Base-by-base conservation (phyloP, 2,888 invertebrate genomes). In the Apomyelois bistriatella region DNA sequence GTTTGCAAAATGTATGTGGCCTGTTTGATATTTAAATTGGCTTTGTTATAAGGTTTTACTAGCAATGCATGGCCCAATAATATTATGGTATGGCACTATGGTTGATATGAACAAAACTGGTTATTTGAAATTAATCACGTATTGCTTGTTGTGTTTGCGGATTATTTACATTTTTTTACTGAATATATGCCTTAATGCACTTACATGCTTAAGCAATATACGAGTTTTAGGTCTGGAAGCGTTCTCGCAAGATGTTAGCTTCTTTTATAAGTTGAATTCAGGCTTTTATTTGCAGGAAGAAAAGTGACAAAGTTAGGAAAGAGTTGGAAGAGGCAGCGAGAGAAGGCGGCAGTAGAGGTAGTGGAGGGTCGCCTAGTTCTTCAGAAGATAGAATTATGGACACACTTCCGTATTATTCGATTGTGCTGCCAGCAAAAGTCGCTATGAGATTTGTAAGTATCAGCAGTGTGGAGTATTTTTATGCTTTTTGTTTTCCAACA, bases 311-410 rank as follows among this genome's bases (percentile, higher is more conserved):
- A 83, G 92, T 98, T 78, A 95, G 96, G 73, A 95, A 95, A 78
- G 98, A 98, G 71, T 85, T 99, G 47, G 97, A 97, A 83, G 98
- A 98, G 74, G 98, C 98, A 15, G 97, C 96, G 0, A 88, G 92
- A 60, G 95, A 94, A 74, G 95, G 96, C 1, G 78, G 88, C 30
- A 82, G 84, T 58, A 71, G 86, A 43, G 82, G 84, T 64, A 87
- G 84, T 54, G 84, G 82, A 36, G 89, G 76, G 37, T 90, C 79
- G 9, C 84, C 70, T 36, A 79, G 79, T 64, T 79, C 71, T 5
- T 61, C 70, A 37, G 87, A 85, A 50, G 90, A 85, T 48, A 88
- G 81, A 68, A 80, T 82, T 36, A 68, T 82, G 59, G 90, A 88
- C 15, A 80, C 82, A 32, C 76, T 87, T 62, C 89, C 90, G 17